These are phyloP conservation scores for Platycheirus albimanus DNA, from an alignment of 2,888 invertebrate genomes.

Conservation along the genomic window DNA sequence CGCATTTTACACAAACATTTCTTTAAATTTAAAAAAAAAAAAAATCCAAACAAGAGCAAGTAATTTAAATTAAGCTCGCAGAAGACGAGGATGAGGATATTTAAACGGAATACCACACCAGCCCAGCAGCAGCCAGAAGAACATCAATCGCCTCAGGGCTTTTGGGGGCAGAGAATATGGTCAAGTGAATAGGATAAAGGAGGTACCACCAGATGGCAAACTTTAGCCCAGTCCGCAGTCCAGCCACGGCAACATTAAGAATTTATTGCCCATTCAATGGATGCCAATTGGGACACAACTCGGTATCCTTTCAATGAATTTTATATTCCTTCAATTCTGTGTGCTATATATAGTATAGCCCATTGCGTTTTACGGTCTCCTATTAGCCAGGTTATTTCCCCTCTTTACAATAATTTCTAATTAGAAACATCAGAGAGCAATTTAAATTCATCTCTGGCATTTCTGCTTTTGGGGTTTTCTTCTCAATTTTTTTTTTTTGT, in stretches of 20 bases:
- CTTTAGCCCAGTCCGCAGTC: background rate
- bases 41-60: background rate
- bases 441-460: conserved; percentile 66
- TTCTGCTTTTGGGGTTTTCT: conserved; percentile 29
- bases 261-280: conserved; percentile 70
- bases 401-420: conserved; percentile 61
- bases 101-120: background rate
- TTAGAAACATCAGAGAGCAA: conserved; percentile 66
- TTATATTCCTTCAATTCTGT: conserved; percentile 51
- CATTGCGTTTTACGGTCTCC: conserved; percentile 49
- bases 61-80: conserved; percentile 7
- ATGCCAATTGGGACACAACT: conserved; percentile 66
- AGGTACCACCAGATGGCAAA: conserved; percentile 5
- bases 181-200: conserved; percentile 1
- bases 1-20: background rate
- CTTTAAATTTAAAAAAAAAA: conserved; percentile 1
- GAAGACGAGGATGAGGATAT: background rate
- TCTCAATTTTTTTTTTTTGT: conserved; percentile 1
- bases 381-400: conserved; percentile 36
- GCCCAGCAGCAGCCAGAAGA: background rate
- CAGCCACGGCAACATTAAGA: conserved; percentile 54
- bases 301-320: conserved; percentile 64
- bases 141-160: conserved; percentile 5
- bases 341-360: conserved; percentile 31
- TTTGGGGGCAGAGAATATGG: conserved; percentile 12